Evolutionary conservation across 1,140 invertebrate species (phyloP), one percentile per base, ranked within the genome.

Genomic region (Mercenaria mercenaria): DNA sequence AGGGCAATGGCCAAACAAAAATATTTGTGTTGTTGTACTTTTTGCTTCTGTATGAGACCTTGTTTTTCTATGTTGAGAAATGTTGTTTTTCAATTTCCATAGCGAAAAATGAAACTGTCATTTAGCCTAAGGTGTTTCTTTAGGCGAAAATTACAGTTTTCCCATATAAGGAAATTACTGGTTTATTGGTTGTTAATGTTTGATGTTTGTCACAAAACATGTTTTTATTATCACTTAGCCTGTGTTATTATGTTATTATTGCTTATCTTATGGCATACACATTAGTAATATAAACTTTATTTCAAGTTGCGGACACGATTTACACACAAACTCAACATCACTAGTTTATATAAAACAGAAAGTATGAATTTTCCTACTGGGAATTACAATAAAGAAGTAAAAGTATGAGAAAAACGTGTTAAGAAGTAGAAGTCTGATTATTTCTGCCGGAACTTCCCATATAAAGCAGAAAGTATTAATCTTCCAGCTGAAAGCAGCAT

Each of bases 131-230:
- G 59, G 59, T 64, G 59, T 29, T 15, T 15, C 26, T 64, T 26
- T 29, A 64, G 8, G n/a, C n/a, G 6, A 29, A 64, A 64, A n/a
- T 29, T 1, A 64, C 59, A 29, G 18, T 72, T 72, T 72, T 64
- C 59, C 67, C 67, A 72, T 72, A 72, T 39, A 72, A 72, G 67
- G 67, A 72, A 18, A 72, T 72, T 72, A 26, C 34, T 72, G 23
- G 37, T 72, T 72, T 37, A 72, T 72, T 72, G 67, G 34, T 29
- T 72, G 67, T 72, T 37, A 39, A 8, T 18, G 1, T 72, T 13
- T 72, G 67, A 72, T 39, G 67, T 72, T 72, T 29, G 67, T 34
- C 10, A 72, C 0, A 15, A 72, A 72, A 72, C 34, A 23, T 64
- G 59, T 64, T 64, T 64, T 64, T 64, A 64, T 64, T 6, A 64